Percentiles rank a stretch among this genome's conserved stretches.
phyloP scores from a whole-genome alignment of 2,113 vertebrate genomes.

The Oplegnathus fasciatus region DNA sequence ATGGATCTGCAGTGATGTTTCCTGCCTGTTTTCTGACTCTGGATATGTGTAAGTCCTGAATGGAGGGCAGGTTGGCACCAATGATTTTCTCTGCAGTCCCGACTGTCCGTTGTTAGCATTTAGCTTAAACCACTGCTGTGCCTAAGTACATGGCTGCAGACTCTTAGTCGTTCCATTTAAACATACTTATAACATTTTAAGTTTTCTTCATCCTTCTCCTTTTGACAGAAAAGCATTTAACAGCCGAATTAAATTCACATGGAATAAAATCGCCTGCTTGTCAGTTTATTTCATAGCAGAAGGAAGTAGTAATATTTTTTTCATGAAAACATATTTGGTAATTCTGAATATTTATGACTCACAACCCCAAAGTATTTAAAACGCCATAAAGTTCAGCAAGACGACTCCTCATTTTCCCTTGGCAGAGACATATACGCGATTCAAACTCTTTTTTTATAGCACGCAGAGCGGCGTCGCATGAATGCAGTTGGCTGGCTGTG shows the following conservation, averaged over 20 bases:
- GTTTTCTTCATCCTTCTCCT: not conserved
- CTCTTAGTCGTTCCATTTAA: not conserved
- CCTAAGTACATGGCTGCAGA: too few species aligned
- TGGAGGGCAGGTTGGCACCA: too few species aligned
- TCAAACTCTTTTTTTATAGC: slow-evolving; percentile 13
- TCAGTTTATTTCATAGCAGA: not conserved
- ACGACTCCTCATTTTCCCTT: not conserved
- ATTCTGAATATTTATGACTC: slow-evolving; percentile 23
- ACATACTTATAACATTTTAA: not conserved
- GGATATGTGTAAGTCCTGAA: too few species aligned
- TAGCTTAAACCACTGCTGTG: not conserved
- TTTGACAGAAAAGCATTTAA: not conserved
- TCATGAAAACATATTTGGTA: not conserved
- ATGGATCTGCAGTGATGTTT: too few species aligned
- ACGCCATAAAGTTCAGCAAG: slow-evolving; percentile 5
- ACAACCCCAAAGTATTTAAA: slow-evolving; percentile 9
- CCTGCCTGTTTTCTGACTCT: too few species aligned
- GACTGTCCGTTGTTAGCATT: too few species aligned
- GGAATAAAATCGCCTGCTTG: not conserved
- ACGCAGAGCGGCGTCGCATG: not conserved
- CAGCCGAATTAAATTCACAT: not conserved
- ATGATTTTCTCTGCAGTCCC: too few species aligned
- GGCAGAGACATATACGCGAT: slow-evolving; percentile 6
- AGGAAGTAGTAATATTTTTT: not conserved
- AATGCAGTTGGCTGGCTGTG: slow-evolving; percentile 39